phyloP scores from a whole-genome alignment of 2,113 vertebrate species.

The Tachuris rubrigastra region DNA sequence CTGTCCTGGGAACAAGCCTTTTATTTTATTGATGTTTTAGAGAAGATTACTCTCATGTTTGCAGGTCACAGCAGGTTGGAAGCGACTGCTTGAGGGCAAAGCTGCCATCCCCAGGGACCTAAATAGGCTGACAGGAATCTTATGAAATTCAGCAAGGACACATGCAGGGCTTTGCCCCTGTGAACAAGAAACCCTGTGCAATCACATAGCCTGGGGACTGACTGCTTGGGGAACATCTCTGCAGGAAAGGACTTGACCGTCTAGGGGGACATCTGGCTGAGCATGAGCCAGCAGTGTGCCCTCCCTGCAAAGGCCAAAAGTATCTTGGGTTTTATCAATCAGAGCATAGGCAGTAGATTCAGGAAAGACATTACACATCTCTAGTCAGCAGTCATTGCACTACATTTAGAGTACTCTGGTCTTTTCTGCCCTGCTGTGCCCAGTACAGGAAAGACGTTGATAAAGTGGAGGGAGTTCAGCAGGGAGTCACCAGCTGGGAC shows the following conservation, averaged over 20 bases:
- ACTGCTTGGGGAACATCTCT: background rate
- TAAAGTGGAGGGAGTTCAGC: background rate
- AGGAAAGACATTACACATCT: background rate
- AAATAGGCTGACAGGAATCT: background rate
- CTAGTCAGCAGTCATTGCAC: background rate
- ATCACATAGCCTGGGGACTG: fast-evolving
- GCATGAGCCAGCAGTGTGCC: background rate
- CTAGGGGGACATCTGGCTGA: background rate
- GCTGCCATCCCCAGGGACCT: background rate
- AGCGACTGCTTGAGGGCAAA: background rate
- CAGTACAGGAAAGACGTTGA: background rate
- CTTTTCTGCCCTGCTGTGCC: background rate
- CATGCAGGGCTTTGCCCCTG: background rate
- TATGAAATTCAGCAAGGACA: background rate
- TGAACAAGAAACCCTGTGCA: background rate
- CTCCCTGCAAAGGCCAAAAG: background rate
- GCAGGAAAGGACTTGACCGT: background rate
- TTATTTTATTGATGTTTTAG: background rate
- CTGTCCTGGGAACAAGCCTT: background rate
- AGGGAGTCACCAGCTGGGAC: background rate
- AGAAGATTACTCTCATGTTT: background rate
- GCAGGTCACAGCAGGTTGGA: background rate
- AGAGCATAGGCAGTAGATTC: background rate
- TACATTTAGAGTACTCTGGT: background rate
- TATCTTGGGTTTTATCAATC: background rate